Conservation (phyloP, 2,888 invertebrate species). For the Rugalucina vietnamica region DNA sequence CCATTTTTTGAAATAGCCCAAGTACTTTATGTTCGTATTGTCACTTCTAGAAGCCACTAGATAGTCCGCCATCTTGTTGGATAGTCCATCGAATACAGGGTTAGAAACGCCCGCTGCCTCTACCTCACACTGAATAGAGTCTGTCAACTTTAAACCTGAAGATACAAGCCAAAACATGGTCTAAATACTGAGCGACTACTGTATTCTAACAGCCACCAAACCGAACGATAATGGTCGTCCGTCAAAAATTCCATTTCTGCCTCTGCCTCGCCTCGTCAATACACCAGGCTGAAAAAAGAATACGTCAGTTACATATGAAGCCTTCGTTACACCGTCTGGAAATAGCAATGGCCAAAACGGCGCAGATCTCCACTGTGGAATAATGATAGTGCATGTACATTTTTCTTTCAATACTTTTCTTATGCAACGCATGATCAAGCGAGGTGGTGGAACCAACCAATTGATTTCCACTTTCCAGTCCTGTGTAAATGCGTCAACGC, state of each 20-base stretch:
- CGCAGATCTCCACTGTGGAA: background rate
- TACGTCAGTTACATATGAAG: constrained; percentile 1
- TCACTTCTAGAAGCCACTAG: constrained; percentile 35
- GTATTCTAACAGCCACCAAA: background rate
- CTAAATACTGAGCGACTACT: no score
- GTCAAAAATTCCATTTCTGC: background rate
- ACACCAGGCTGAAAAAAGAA: background rate
- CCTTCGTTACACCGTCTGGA: background rate
- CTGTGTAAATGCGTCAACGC: constrained; percentile 44
- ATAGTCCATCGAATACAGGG: background rate
- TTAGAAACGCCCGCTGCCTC: background rate
- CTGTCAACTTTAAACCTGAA: no score
- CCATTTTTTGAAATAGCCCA: constrained; percentile 43
- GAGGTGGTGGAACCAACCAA: constrained; percentile 56
- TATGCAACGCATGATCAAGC: constrained; percentile 32
- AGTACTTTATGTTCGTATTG: constrained; percentile 38
- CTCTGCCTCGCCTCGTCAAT: no score
- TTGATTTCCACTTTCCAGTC: constrained; percentile 32
- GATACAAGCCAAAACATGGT: no score
- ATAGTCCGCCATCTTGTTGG: constrained; percentile 30
- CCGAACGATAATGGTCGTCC: background rate
- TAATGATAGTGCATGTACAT: no score
- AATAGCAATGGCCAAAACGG: constrained; percentile 11
- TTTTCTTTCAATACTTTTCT: constrained; percentile 29
- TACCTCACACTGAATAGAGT: constrained; percentile 14